These are phyloP conservation scores for Sylvia atricapilla DNA, from an alignment of 2,113 vertebrate genomes.

Conservation along the genomic window DNA sequence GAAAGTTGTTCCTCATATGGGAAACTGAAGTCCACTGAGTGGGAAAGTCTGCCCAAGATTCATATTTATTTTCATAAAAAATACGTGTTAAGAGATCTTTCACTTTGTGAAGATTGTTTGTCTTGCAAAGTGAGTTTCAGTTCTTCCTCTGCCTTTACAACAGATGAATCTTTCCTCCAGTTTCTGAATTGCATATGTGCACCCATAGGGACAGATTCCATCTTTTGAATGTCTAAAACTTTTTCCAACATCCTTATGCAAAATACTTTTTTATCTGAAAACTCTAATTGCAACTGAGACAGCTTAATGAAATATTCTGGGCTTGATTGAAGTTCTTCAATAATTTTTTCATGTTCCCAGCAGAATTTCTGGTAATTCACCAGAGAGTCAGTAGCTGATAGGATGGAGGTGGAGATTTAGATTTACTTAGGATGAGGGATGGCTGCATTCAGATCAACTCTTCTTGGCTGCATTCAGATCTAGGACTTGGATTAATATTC, in stretches of 20 bases:
- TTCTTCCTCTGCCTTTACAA: not conserved
- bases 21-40: not conserved
- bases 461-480: not conserved
- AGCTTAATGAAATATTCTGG: not conserved
- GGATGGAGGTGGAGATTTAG: not conserved
- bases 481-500: not conserved
- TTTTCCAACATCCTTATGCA: not conserved
- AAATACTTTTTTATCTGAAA: not conserved
- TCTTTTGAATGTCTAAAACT: not conserved
- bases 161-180: not conserved
- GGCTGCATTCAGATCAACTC: not conserved
- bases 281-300: not conserved
- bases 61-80: not conserved
- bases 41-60: not conserved
- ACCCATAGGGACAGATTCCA: not conserved
- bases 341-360: not conserved
- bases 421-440: not conserved
- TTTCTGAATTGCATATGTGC: not conserved
- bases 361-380: not conserved
- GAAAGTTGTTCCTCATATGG: not conserved
- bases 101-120: not conserved
- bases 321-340: not conserved
- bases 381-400: not conserved
- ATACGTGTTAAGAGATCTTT: not conserved
- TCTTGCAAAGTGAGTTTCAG: not conserved